Percentiles rank a stretch among this genome's conserved stretches.
Evolutionary conservation across 2,113 vertebrate species (phyloP).

Genomic region (Elanus axillaris): DNA sequence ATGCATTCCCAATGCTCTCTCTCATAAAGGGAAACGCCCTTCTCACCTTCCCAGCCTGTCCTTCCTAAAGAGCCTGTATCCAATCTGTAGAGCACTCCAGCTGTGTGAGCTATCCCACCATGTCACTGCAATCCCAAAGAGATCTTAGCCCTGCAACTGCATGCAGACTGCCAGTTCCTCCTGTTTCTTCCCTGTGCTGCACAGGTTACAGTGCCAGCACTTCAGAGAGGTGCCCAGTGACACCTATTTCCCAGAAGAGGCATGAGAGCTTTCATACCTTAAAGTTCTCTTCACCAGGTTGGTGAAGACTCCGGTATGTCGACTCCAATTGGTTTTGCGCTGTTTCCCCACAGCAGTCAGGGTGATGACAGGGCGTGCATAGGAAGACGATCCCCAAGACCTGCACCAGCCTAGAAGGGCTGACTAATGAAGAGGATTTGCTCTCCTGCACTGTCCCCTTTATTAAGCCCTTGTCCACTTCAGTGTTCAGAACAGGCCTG

Average conservation of each 20-base stretch:
- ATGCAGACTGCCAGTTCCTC: neutral
- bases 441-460: neutral
- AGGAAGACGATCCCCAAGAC: neutral
- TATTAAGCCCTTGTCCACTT: neutral
- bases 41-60: neutral
- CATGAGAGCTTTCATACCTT: neutral
- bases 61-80: neutral
- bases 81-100: neutral
- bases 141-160: neutral
- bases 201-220: neutral
- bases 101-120: neutral
- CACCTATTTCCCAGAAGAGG: neutral
- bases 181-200: neutral
- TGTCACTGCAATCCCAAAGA: neutral
- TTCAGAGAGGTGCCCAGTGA: neutral
- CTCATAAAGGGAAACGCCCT: neutral
- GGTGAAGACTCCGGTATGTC: neutral
- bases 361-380: accelerated
- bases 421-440: neutral
- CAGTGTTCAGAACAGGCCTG: neutral
- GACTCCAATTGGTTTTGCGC: neutral
- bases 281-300: neutral
- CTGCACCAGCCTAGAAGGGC: neutral
- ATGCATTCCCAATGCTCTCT: neutral
- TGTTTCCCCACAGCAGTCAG: neutral